Evolutionary conservation across 2,797 vertebrate genomes (phyloP), one percentile per base, ranked within the genome.

Genomic region (Arnoldichthys spilopterus): DNA sequence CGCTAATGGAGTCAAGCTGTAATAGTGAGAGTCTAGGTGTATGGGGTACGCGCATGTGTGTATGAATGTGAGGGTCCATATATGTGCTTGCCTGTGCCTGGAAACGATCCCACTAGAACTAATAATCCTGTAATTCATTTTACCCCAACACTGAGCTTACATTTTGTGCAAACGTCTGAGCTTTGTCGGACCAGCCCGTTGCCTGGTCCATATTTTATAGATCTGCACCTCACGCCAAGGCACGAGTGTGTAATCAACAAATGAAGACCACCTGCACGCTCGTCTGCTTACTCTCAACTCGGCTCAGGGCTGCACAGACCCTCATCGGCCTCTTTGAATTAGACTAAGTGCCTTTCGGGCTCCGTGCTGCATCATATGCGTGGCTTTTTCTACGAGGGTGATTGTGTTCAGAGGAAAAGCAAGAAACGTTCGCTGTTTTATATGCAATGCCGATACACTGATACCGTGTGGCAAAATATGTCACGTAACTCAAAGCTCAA

Each of bases 191-290:
- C 22, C 15, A 22, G 13, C 56, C 40, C 13, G 20, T 61, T 76
- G 72, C 49, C 64, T 77, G 24, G 45, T 40, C 47, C 72, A 13
- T 22, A 22, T 81, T 81, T 77, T 72, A 78, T 78, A 45, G 22
- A 68, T 62, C 22, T 51, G 43, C 43, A 40, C 26, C 24, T 47
- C 47, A 56, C 3, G 45, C 69, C 74, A 69, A 54, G 43, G 64
- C 67, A 82, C 18, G 37, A 54, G 45, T 71, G 70, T 77, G 64
- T 78, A 72, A 78, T 78, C 59, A 77, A 56, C 11, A 64, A 78
- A 77, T 28, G 43, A 81, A 37, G 71, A 81, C 66, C 78, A 81
- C 75, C 68, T 81, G 78, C 79, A 62, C 20, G 13, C 24, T 56
- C 30, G 37, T 69, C 78, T 67, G 78, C 69, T 77, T 78, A 61